These are phyloP conservation scores for Magallana angulata DNA, from an alignment of 1,140 invertebrate species.

Conservation along the genomic window DNA sequence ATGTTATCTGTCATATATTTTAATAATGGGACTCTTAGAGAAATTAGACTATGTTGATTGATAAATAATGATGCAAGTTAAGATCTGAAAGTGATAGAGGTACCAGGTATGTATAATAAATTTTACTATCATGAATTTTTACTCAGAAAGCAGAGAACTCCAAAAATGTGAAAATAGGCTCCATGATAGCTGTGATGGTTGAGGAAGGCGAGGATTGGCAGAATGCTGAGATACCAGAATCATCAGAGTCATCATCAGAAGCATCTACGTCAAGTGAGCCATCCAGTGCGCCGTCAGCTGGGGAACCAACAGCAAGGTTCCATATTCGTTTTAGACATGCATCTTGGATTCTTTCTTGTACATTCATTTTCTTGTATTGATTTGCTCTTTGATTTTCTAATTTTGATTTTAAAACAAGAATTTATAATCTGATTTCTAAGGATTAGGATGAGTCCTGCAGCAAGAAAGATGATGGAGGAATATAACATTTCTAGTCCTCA, in stretches of 20 bases:
- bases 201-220: conserved; percentile 88
- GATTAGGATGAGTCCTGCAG: conserved; percentile 82
- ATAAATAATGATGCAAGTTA: too few species aligned
- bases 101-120: neutral
- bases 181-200: conserved; percentile 93
- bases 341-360: neutral
- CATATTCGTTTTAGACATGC: too few species aligned
- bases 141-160: conserved; percentile 84
- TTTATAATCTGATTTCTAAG: conserved; percentile 46
- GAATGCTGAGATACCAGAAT: conserved; percentile 81
- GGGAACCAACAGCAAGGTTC: neutral
- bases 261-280: neutral
- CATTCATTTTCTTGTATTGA: neutral
- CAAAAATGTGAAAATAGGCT: conserved; percentile 91
- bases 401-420: neutral
- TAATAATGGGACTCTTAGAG: too few species aligned
- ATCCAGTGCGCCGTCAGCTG: conserved; percentile 20
- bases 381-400: neutral
- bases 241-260: conserved; percentile 71
- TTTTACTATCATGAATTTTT: neutral
- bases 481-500: conserved; percentile 81
- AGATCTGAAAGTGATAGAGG: too few species aligned
- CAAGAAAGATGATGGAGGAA: conserved; percentile 83
- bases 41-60: too few species aligned
- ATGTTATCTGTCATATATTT: too few species aligned